Conservation (phyloP, 2,888 invertebrate genomes). For the Drosophila ezoana region DNA sequence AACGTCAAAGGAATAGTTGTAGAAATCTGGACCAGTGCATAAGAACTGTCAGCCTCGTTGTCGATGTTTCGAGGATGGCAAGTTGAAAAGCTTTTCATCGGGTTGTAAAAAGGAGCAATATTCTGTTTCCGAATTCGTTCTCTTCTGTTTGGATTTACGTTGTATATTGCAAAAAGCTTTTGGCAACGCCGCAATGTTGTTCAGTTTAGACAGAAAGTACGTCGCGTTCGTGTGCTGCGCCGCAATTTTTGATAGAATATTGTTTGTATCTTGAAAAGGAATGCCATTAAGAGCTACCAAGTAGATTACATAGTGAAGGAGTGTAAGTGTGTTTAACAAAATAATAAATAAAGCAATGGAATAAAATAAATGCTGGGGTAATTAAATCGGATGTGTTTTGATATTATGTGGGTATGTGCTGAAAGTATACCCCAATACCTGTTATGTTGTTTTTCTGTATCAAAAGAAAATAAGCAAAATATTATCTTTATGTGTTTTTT, state of each 20-base stretch:
- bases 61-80: not conserved
- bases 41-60: slow-evolving; percentile 23
- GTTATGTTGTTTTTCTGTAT: no score
- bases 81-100: slow-evolving; percentile 27
- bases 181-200: slow-evolving; percentile 58
- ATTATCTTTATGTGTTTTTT: not conserved
- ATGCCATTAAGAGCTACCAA: slow-evolving; percentile 43
- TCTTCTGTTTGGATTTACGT: slow-evolving; percentile 12
- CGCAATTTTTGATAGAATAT: slow-evolving; percentile 17
- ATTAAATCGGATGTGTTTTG: slow-evolving; percentile 31
- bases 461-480: not conserved
- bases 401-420: slow-evolving; percentile 14
- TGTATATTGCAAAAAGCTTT: slow-evolving; percentile 43
- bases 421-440: slow-evolving; percentile 3
- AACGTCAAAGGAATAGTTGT: slow-evolving; percentile 30
- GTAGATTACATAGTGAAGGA: slow-evolving; percentile 20
- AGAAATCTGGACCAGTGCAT: slow-evolving; percentile 34
- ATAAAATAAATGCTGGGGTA: slow-evolving; percentile 22
- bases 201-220: slow-evolving; percentile 67
- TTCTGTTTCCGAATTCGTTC: slow-evolving; percentile 20
- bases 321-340: slow-evolving; percentile 30
- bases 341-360: slow-evolving; percentile 26
- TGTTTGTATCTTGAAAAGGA: slow-evolving; percentile 30
- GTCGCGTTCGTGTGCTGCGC: slow-evolving; percentile 59
- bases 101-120: slow-evolving; percentile 17